Conservation (phyloP, 2,113 vertebrate genomes). For the Mohoua ochrocephala region DNA sequence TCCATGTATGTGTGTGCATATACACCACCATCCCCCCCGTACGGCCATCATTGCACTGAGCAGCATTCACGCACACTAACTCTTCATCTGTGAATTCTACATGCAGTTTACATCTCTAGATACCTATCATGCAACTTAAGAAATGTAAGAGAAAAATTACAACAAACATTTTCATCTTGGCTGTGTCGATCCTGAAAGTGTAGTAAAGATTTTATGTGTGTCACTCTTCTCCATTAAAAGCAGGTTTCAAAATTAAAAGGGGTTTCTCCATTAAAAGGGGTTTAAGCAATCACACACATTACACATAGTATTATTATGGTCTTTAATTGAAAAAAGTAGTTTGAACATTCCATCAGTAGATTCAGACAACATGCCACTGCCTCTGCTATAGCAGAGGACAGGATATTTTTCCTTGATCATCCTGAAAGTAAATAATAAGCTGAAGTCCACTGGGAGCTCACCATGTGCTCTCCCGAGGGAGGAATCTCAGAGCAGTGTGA, state of each 20-base stretch:
- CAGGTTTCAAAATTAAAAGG: neutral
- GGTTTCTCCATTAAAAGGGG: neutral
- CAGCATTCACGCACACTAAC: neutral
- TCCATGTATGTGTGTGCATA: rapidly evolving
- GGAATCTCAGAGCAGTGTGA: neutral
- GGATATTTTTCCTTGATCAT: neutral
- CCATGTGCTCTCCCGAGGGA: neutral
- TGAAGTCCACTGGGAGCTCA: neutral
- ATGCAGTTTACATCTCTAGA: neutral
- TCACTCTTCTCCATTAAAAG: neutral
- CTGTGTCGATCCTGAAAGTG: neutral
- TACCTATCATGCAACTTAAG: neutral
- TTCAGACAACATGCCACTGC: neutral
- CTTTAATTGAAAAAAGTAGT: neutral
- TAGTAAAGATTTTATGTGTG: neutral
- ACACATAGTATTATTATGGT: neutral
- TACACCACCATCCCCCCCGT: rapidly evolving
- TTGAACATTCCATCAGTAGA: neutral
- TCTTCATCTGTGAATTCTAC: neutral
- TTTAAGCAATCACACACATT: neutral
- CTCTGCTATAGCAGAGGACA: neutral
- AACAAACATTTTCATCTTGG: neutral
- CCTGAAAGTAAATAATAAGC: neutral
- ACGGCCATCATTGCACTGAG: neutral
- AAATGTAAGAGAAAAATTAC: neutral